A percentile compares a stretch with the other conserved stretches of the same genome.
Evolutionary conservation across 2,888 invertebrate genomes (phyloP).

Genomic region (Ligdia adustata): DNA sequence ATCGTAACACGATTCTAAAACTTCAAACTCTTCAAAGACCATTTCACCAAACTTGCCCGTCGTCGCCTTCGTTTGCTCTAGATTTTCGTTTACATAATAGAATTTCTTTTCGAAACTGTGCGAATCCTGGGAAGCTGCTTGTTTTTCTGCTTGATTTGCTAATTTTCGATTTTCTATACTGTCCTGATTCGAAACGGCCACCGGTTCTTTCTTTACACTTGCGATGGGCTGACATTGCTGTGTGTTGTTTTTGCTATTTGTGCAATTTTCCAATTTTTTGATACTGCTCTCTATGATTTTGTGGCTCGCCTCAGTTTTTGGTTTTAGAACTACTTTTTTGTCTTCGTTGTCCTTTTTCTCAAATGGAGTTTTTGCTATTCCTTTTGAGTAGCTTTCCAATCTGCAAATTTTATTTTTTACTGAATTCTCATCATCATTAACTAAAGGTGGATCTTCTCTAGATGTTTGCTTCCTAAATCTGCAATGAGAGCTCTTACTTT

Average conservation of each 20-base stretch:
- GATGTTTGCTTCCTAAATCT: slow-evolving; percentile 67
- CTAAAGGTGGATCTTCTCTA: slow-evolving; percentile 73
- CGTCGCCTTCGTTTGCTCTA: slow-evolving; percentile 80
- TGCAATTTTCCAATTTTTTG: slow-evolving; percentile 49
- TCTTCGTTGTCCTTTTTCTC: slow-evolving; percentile 64
- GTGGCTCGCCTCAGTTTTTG: slow-evolving; percentile 42
- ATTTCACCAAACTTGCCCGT: slow-evolving; percentile 90
- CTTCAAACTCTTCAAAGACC: slow-evolving; percentile 93
- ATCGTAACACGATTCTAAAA: slow-evolving; percentile 85
- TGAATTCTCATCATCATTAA: slow-evolving; percentile 75
- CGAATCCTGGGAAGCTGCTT: slow-evolving; percentile 47
- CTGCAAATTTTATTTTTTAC: slow-evolving; percentile 80
- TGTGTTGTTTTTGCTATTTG: too few relatives aligned
- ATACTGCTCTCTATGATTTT: slow-evolving; percentile 26
- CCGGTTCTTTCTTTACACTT: slow-evolving; percentile 42
- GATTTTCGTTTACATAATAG: slow-evolving; percentile 84
- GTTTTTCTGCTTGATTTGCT: slow-evolving; percentile 49
- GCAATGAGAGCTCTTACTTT: slow-evolving; percentile 73
- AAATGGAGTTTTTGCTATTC: slow-evolving; percentile 73
- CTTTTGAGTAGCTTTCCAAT: slow-evolving; percentile 78
- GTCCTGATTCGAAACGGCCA: slow-evolving; percentile 41
- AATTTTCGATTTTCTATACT: slow-evolving; percentile 41
- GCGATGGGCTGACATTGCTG: slow-evolving; percentile 37
- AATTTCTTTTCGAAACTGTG: slow-evolving; percentile 83
- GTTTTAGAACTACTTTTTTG: slow-evolving; percentile 47